Evolutionary conservation across 2,113 vertebrate species (phyloP), one percentile per base, ranked within the genome.

Genomic region (Etia nguti): DNA sequence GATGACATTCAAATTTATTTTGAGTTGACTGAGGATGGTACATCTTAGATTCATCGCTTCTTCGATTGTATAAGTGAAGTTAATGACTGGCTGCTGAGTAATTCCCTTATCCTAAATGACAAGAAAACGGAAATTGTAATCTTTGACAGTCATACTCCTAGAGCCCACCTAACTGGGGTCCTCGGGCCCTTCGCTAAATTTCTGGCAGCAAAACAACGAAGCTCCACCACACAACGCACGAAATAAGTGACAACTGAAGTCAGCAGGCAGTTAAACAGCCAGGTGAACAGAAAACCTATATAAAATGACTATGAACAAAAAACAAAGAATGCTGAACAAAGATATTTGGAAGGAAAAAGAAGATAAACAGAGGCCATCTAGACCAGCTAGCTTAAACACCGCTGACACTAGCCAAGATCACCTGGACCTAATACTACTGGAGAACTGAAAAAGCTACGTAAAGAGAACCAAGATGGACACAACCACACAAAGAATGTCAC

Each of bases 261-360:
- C 3, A 18, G 5, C 2, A 38, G 36, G 36, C 36, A 38, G 8
- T 3, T 0, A 60, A 57, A 60, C 9, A 29, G 4, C 29, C 29
- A 29, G 29, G 29, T 29, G 29, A 36, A 36, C 7, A 36, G 7
- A 57, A 29, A 59, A 59, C 3, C 0, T 60, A 10, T 60, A 18
- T 26, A 60, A 60, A 13, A 59, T 29, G 56, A 31, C 26, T 31
- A 4, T 15, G 3, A 59, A 29, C 26, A 57, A 26, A 57, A 59
- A 26, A 3, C 24, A 59, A 59, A 59, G 26, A 59, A 59, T 4
- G 4, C 4, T 60, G 26, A 60, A 60, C 26, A 60, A 31, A 2
- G 55, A 24, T 56, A 56, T 7, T 26, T 31, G 26, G 57, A 60
- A 60, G 1, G 57, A 60, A 60, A 31, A 1, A 18, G 26, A 60